A percentile compares a stretch with the other conserved stretches of the same genome.
These are phyloP conservation scores for Bothrops jararaca DNA, from an alignment of 2,113 vertebrate genomes.

Conservation along the genomic window DNA sequence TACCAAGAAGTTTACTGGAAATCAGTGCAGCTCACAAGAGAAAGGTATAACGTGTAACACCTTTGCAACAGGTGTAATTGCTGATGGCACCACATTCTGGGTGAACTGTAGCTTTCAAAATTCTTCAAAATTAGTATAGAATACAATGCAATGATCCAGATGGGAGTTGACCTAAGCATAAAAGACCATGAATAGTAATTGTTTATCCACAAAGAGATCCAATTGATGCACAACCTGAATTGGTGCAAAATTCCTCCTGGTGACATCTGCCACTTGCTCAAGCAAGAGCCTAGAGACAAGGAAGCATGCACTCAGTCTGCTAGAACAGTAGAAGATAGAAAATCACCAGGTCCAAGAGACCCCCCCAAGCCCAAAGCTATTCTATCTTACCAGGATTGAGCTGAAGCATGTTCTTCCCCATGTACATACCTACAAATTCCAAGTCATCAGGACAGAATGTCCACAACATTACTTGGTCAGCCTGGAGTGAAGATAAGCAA, in stretches of 20 bases:
- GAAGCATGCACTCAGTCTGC: neutral
- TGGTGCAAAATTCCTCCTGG: neutral
- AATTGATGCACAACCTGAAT: neutral
- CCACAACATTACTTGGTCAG: neutral
- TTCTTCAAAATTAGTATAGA: neutral
- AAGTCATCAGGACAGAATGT: neutral
- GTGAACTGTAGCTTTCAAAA: neutral
- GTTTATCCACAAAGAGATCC: neutral
- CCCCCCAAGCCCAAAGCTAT: neutral
- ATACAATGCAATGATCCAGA: neutral
- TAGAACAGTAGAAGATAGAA: neutral
- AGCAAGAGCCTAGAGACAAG: neutral
- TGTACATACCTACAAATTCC: neutral
- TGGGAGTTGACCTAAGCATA: neutral
- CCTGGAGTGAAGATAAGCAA: neutral
- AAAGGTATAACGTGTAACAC: neutral
- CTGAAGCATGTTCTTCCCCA: neutral
- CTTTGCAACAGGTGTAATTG: neutral
- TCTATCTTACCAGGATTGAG: neutral
- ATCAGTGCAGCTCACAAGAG: neutral
- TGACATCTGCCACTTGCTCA: neutral
- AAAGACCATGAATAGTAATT: neutral
- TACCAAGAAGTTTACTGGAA: neutral
- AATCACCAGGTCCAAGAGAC: neutral
- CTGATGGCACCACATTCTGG: neutral